phyloP scores from a whole-genome alignment of 2,113 vertebrate genomes.

The Scalopus aquaticus region DNA sequence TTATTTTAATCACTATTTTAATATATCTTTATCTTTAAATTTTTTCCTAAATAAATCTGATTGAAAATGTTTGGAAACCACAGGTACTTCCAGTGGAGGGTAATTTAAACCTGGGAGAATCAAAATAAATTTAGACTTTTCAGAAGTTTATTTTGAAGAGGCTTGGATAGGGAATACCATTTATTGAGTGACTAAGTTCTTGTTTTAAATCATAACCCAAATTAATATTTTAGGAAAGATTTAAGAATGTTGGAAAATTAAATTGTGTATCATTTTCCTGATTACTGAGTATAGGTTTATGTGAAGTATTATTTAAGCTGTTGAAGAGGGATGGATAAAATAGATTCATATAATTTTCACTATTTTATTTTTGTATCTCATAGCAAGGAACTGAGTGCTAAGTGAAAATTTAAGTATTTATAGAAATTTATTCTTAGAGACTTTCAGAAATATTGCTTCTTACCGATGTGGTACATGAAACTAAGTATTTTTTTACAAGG shows the following conservation, averaged over 20 bases:
- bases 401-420: not conserved
- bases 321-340: not conserved
- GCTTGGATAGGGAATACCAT: not conserved
- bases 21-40: not conserved
- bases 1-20: not conserved
- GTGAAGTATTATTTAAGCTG: not conserved
- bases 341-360: not conserved
- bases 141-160: constrained; percentile 9
- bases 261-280: not conserved
- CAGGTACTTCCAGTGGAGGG: not conserved
- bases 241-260: not conserved
- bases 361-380: not conserved
- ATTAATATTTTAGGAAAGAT: not conserved
- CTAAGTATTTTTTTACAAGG: not conserved
- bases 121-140: not conserved
- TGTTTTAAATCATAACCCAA: not conserved
- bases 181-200: not conserved
- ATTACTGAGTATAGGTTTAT: not conserved
- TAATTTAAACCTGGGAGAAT: not conserved
- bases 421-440: not conserved
- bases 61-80: not conserved
- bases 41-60: not conserved
- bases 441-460: not conserved
- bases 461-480: not conserved
- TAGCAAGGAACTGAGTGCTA: not conserved